These are phyloP conservation scores for Metacarcinus magister DNA, from an alignment of 2,888 invertebrate species.

Conservation along the genomic window DNA sequence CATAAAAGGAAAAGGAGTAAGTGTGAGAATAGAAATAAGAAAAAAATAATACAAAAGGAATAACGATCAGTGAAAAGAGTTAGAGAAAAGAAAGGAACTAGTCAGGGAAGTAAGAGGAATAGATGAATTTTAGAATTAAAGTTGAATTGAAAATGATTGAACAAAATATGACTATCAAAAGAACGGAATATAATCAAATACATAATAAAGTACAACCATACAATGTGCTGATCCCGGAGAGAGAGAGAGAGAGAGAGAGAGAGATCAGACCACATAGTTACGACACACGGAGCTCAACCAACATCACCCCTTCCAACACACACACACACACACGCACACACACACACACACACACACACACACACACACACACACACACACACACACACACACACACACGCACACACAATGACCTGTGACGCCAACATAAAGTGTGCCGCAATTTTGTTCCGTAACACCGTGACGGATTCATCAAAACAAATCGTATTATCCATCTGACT, in stretches of 20 bases:
- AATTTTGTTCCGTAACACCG: background rate
- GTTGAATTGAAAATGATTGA: no score
- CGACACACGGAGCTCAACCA: no score
- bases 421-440: background rate
- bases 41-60: no score
- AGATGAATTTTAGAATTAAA: no score
- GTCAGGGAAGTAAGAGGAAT: no score
- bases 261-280: no score
- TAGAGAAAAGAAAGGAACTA: no score
- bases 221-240: no score
- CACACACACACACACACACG: background rate
- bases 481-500: background rate
- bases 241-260: background rate
- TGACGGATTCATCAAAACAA: slow-evolving; percentile 18
- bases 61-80: no score
- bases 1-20: background rate
- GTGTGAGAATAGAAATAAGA: background rate
- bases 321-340: slow-evolving; percentile 13
- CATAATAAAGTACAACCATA: no score
- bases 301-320: background rate
- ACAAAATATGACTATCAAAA: no score
- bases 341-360: slow-evolving; percentile 26
- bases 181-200: no score
- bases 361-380: background rate
- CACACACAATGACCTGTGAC: background rate